These are phyloP conservation scores for Chesias legatella DNA, from an alignment of 2,888 invertebrate genomes.

Conservation along the genomic window DNA sequence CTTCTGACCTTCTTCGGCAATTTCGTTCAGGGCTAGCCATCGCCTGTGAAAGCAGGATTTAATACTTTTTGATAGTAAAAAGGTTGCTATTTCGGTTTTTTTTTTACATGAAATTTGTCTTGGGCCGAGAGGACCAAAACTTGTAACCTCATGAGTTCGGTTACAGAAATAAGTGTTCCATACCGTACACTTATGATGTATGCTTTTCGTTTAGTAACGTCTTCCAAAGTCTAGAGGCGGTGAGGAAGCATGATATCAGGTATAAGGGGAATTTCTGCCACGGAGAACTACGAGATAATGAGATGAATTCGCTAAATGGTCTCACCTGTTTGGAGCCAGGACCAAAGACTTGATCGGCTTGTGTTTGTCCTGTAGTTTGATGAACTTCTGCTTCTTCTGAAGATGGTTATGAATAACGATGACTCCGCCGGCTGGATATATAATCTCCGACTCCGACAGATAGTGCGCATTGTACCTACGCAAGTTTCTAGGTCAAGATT, in stretches of 20 bases:
- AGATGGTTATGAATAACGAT: conserved; percentile 87
- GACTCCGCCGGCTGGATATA: conserved; percentile 90
- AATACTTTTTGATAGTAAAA: no score
- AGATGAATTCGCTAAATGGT: background rate
- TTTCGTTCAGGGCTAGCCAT: conserved; percentile 83
- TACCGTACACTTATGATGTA: no score
- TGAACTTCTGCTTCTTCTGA: conserved; percentile 86
- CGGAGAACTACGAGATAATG: background rate
- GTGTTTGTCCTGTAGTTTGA: conserved; percentile 84
- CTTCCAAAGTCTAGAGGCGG: no score
- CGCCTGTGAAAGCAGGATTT: conserved; percentile 70
- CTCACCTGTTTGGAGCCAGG: conserved; percentile 85
- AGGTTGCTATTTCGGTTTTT: no score
- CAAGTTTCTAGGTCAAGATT: conserved; percentile 40
- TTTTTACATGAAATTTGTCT: no score
- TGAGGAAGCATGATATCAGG: no score
- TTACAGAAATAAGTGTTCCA: no score
- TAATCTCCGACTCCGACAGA: conserved; percentile 85
- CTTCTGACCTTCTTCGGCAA: conserved; percentile 82
- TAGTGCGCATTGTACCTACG: conserved; percentile 85
- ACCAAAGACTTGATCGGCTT: conserved; percentile 82
- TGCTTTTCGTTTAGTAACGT: no score
- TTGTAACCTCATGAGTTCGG: no score
- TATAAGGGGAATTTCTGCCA: background rate
- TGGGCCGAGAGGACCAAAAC: no score